Percentiles rank a stretch among this genome's conserved stretches.
These are phyloP conservation scores for Malacoctenus gilli DNA, from an alignment of 2,797 vertebrate genomes.

Conservation along the genomic window DNA sequence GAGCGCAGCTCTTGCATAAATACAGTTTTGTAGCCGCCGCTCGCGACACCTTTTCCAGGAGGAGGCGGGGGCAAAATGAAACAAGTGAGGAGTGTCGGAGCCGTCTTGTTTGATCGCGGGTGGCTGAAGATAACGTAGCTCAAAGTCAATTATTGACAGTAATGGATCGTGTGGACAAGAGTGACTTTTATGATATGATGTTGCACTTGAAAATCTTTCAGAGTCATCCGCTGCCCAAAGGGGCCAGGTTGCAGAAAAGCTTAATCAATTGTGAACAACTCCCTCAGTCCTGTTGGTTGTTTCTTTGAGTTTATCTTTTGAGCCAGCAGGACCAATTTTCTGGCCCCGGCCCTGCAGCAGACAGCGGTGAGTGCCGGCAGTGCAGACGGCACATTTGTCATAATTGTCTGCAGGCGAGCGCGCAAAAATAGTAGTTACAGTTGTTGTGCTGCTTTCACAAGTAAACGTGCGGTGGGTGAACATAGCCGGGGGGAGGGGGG, in stretches of 20 bases:
- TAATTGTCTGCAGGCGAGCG: slow-evolving; percentile 61
- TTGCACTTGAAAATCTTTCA: slow-evolving; percentile 36
- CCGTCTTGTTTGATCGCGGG: slow-evolving; percentile 32
- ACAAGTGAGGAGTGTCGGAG: slow-evolving; percentile 26
- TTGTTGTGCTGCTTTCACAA: slow-evolving; percentile 58
- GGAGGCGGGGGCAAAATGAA: slow-evolving; percentile 12
- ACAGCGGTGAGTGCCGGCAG: slow-evolving; percentile 41
- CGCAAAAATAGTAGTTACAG: slow-evolving; percentile 62
- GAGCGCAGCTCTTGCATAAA: slow-evolving; percentile 1
- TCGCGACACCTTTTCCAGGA: slow-evolving; percentile 4
- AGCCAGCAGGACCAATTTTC: slow-evolving; percentile 52
- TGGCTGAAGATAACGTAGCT: slow-evolving; percentile 37
- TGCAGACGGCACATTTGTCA: slow-evolving; percentile 66
- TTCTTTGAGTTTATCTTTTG: slow-evolving; percentile 63
- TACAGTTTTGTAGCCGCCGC: background rate
- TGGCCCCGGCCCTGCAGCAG: slow-evolving; percentile 48
- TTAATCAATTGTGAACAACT: slow-evolving; percentile 44
- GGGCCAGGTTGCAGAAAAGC: slow-evolving; percentile 45
- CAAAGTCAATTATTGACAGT: slow-evolving; percentile 44
- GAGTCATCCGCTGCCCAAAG: slow-evolving; percentile 28
- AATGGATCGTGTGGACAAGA: slow-evolving; percentile 42
- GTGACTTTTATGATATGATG: slow-evolving; percentile 27
- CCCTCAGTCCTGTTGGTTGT: slow-evolving; percentile 34
- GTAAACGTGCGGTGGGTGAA: slow-evolving; percentile 39
- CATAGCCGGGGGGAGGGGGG: slow-evolving; percentile 21